Percentiles rank a stretch among this genome's conserved stretches.
Conservation (phyloP, 2,113 vertebrate genomes). For the Otolemur garnettii region DNA sequence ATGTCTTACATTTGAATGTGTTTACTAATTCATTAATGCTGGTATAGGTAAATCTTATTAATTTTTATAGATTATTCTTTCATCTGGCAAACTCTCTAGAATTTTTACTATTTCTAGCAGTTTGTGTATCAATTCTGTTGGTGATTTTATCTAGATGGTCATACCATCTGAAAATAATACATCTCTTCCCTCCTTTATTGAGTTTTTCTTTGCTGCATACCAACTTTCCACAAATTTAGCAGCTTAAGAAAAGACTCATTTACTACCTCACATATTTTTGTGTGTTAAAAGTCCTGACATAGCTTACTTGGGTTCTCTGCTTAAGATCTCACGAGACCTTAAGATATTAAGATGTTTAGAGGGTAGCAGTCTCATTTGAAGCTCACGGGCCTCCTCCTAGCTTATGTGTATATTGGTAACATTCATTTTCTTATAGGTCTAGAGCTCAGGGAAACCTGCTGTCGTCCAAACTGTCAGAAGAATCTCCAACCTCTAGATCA, state of each 20-base stretch:
- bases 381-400: background rate
- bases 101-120: background rate
- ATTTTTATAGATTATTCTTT: background rate
- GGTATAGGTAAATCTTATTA: background rate
- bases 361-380: background rate
- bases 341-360: background rate
- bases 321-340: background rate
- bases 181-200: background rate
- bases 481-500: background rate
- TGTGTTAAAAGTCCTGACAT: background rate
- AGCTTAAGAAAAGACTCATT: background rate
- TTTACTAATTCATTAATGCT: background rate
- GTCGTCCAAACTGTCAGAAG: background rate
- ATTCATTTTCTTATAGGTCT: background rate
- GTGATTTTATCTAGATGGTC: background rate
- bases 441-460: background rate
- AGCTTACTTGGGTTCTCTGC: background rate
- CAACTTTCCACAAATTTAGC: slow-evolving; percentile 1
- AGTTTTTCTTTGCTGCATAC: background rate
- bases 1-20: background rate
- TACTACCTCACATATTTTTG: background rate
- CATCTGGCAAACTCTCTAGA: background rate
- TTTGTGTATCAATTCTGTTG: background rate
- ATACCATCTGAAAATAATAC: background rate
- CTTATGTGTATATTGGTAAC: background rate